Base-by-base conservation (phyloP, 2,113 vertebrate genomes). In the Mormoops blainvillei region DNA sequence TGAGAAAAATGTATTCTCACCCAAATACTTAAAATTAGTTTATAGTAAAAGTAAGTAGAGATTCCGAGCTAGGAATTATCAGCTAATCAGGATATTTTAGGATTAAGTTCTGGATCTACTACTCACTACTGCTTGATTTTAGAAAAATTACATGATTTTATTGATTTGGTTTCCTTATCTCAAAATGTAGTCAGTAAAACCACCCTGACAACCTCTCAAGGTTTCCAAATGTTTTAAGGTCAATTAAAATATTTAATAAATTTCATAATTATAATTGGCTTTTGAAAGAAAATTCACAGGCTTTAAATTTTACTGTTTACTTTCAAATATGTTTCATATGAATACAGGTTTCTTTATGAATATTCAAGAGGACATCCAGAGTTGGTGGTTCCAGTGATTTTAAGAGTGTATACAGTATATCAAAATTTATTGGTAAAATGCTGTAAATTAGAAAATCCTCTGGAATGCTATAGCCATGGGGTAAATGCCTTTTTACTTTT, bases 361-460 rank as follows among this genome's bases (percentile, higher is more conserved):
- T 98, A 98, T n/a, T 97, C 97, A 97, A 97, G 98, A 96, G 98
- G 98, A 92, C 97, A 98, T 70, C 89, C 96, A 0, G 97, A 98
- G 41, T 94, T 98, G 81, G 97, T 97, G 4, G 63, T 91, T 73
- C 90, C 95, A 16, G 94, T 98, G 88, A 94, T 97, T 36, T 87
- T 98, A 91, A 91, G 97, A 89, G 95, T 98, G 28, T 74, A 63
- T 15, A 94, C 83, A 73, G 91, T 95, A 12, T 98, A 98, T 0
- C 85, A 98, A 95, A 92, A 88, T 22, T 85, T 98, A 9, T 86
- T 98, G 91, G 83, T 22, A 1, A 96, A 97, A 31, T 98, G 98
- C 90, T 98, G 98, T 88, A 76, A 87, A 89, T n/a, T 84, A 0
- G 83, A 95, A 5, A 96, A 98, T 68, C 94, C 98, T 0, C 45